Percentiles rank a stretch among this genome's conserved stretches.
These are phyloP conservation scores for Taphrorychus bicolor DNA, from an alignment of 2,888 invertebrate species.

Conservation along the genomic window DNA sequence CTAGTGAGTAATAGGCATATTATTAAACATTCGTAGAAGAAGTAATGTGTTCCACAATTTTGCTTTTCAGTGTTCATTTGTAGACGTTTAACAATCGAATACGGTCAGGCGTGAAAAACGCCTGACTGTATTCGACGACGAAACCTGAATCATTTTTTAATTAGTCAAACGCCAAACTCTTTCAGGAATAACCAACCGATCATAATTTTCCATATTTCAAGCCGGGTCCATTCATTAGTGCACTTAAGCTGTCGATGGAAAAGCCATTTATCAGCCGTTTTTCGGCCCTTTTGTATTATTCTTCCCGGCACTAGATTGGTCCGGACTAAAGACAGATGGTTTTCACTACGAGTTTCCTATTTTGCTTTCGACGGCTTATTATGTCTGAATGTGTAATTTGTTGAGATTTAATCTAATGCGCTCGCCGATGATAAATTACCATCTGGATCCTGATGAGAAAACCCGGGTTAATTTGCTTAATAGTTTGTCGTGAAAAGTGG, in stretches of 20 bases:
- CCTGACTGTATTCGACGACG: too few relatives aligned
- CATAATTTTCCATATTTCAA: constrained; percentile 34
- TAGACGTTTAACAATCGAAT: too few relatives aligned
- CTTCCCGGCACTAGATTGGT: constrained; percentile 18
- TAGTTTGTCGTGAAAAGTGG: not conserved
- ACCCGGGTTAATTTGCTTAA: constrained; percentile 2
- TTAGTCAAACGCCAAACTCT: constrained; percentile 1
- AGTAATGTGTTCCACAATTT: too few relatives aligned
- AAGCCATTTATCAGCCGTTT: constrained; percentile 37
- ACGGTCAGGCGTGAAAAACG: too few relatives aligned
- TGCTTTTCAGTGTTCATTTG: too few relatives aligned
- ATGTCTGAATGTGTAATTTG: constrained; percentile 17
- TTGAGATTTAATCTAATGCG: constrained; percentile 5
- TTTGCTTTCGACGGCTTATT: constrained; percentile 14
- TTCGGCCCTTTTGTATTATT: constrained; percentile 31
- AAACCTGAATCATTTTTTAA: constrained; percentile 8
- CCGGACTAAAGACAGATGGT: constrained; percentile 26
- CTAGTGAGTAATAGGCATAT: too few relatives aligned
- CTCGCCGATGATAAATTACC: constrained; percentile 15
- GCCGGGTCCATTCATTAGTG: constrained; percentile 23
- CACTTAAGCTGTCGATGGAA: constrained; percentile 36
- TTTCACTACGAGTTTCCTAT: constrained; percentile 10
- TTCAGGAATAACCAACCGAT: constrained; percentile 5
- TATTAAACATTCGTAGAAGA: too few relatives aligned
- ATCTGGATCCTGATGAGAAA: not conserved